Evolutionary conservation across 2,797 vertebrate species (phyloP).

Genomic region (Oryzias sinensis): DNA sequence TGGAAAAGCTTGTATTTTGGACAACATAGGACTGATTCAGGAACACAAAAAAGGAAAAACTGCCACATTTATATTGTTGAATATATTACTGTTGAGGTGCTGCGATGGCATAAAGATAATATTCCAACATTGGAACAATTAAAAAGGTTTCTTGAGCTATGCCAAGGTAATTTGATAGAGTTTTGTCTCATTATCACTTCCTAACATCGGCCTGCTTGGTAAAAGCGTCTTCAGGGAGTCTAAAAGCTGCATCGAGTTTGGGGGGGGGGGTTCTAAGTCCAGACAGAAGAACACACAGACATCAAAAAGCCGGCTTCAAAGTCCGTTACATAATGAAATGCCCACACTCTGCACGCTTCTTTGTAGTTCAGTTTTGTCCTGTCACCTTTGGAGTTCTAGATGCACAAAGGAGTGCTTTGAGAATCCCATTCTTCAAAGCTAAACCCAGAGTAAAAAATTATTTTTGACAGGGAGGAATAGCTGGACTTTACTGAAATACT

Average conservation of each 20-base stretch:
- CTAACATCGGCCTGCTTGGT: background rate
- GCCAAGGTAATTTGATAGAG: too few species aligned
- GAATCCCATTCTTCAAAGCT: constrained; percentile 42
- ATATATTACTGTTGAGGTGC: too few species aligned
- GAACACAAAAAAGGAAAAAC: too few species aligned
- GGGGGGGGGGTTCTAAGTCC: constrained; percentile 41
- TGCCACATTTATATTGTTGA: too few species aligned
- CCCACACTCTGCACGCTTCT: constrained; percentile 62
- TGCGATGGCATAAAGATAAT: too few species aligned
- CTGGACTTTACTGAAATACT: background rate
- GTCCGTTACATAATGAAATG: constrained; percentile 63
- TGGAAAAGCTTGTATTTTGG: too few species aligned
- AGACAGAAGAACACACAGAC: constrained; percentile 57
- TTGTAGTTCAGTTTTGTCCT: constrained; percentile 46
- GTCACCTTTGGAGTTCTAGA: constrained; percentile 53
- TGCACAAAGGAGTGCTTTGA: constrained; percentile 52
- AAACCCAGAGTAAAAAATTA: background rate
- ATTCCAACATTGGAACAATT: too few species aligned
- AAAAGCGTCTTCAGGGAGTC: constrained; percentile 7
- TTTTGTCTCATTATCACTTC: background rate
- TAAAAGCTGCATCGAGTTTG: constrained; percentile 17
- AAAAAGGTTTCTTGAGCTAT: too few species aligned
- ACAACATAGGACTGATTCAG: too few species aligned
- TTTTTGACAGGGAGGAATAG: background rate
- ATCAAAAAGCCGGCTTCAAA: constrained; percentile 74